A percentile compares a stretch with the other conserved stretches of the same genome.
Evolutionary conservation across 1,140 invertebrate species (phyloP).

Genomic region (Drosophila setifemur): DNA sequence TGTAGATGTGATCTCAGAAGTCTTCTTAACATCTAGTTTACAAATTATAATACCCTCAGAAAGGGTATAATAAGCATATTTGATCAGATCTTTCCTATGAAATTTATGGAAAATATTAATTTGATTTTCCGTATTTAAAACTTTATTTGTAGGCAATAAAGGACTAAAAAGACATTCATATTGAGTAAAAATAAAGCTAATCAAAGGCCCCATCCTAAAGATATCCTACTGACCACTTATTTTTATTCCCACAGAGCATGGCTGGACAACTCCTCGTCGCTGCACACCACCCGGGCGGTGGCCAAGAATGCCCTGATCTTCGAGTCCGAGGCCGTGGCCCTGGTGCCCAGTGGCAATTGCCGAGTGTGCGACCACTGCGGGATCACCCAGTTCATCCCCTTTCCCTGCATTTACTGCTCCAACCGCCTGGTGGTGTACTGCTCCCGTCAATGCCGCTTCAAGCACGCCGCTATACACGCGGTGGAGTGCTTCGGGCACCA

Average conservation of each 20-base stretch:
- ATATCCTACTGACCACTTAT: neutral
- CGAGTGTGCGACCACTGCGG: constrained; percentile 64
- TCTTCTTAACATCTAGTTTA: too few relatives aligned
- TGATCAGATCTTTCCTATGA: too few relatives aligned
- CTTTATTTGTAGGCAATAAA: too few relatives aligned
- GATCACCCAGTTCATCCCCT: constrained; percentile 60
- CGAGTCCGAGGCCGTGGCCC: constrained; percentile 50
- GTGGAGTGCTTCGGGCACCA: constrained; percentile 64
- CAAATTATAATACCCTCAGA: too few relatives aligned
- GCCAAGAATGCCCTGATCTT: constrained; percentile 53
- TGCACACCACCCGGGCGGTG: constrained; percentile 49
- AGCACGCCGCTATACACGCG: constrained; percentile 60
- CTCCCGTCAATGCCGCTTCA: constrained; percentile 58
- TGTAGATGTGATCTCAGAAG: too few relatives aligned
- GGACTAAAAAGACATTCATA: too few relatives aligned
- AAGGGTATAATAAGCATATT: too few relatives aligned
- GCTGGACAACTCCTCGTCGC: constrained; percentile 52
- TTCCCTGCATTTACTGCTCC: constrained; percentile 70
- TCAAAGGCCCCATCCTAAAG: too few relatives aligned
- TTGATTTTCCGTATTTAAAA: too few relatives aligned
- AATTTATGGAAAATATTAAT: too few relatives aligned
- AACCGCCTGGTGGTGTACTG: constrained; percentile 66
- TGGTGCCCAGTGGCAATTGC: constrained; percentile 61
- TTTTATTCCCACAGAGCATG: constrained; percentile 40
- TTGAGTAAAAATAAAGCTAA: too few relatives aligned